These are phyloP conservation scores for Leucophenga maculata DNA, from an alignment of 2,888 invertebrate genomes.

Conservation along the genomic window DNA sequence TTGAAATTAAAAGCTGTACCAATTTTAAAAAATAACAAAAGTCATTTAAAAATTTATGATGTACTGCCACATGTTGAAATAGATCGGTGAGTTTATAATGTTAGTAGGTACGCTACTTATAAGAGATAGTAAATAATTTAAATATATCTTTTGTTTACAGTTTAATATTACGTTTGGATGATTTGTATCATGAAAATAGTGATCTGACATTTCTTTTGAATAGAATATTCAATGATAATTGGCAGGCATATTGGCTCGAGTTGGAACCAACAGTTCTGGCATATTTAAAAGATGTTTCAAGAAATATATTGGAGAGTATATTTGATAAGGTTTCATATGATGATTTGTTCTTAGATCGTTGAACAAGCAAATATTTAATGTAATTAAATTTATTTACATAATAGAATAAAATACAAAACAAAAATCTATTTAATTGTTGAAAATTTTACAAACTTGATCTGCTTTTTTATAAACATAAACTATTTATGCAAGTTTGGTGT, in stretches of 20 bases:
- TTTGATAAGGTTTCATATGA: slow-evolving; percentile 50
- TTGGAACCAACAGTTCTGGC: slow-evolving; percentile 24
- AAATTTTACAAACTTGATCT: too few relatives aligned
- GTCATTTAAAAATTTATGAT: slow-evolving; percentile 25
- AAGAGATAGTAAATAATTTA: too few relatives aligned
- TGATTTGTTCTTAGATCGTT: slow-evolving; percentile 49
- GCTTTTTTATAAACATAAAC: too few relatives aligned
- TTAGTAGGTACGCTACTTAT: too few relatives aligned
- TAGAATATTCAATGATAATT: slow-evolving; percentile 35
- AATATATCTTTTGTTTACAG: not conserved
- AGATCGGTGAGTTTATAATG: slow-evolving; percentile 27
- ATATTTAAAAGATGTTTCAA: not conserved
- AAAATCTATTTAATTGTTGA: too few relatives aligned
- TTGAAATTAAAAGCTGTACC: slow-evolving; percentile 31
- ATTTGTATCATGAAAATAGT: slow-evolving; percentile 30
- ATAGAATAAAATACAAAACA: too few relatives aligned
- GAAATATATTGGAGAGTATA: slow-evolving; percentile 34
- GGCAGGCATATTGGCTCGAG: slow-evolving; percentile 40
- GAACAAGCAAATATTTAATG: too few relatives aligned
- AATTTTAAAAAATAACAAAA: slow-evolving; percentile 29
- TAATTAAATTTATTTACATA: too few relatives aligned
- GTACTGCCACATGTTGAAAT: slow-evolving; percentile 10
- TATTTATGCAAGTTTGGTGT: too few relatives aligned
- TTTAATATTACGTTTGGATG: slow-evolving; percentile 16
- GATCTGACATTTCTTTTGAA: slow-evolving; percentile 33